Base-by-base conservation (phyloP, 2,797 vertebrate genomes). In the Helarctos malayanus region DNA sequence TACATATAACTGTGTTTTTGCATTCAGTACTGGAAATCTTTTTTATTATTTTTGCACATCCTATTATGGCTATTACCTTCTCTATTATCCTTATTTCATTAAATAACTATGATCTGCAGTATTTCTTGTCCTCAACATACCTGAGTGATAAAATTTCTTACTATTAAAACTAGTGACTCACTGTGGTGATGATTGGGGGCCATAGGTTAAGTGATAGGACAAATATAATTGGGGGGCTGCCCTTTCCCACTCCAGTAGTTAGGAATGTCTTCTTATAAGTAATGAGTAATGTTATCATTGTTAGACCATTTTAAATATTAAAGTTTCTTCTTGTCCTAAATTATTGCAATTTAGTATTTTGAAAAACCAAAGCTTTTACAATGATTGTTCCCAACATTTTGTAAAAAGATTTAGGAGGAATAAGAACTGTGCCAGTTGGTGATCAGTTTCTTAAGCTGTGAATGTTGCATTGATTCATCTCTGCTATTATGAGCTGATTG, bases 341-440 rank as follows among this genome's bases (percentile, higher is more conserved):
- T 68, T 79, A 78, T 21, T 93, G 11, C 8, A 93, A 93, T 68
- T 25, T 2, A 85, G 41, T 65, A 35, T 79, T 89, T 88, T 71
- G 61, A 91, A 86, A 97, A 89, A 79, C 41, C 14, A 49, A 54
- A 14, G 11, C 78, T 86, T 91, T 59, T 56, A 54, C 16, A 69
- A 35, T 80, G 54, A 5, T 29, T 78, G 84, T 92, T 54, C 8
- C 18, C 21, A 93, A 61, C 10, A 38, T 79, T 86, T 69, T 82
- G 78, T 71, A 82, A 85, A 45, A 83, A 47, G 38, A 78, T 79
- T 68, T 29, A 38, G 3, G 13, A 63, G 38, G 85, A 80, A 71
- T 57, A 69, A 94, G 14, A 89, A 57, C 11, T 68, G 63, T 10
- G 63, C 32, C 23, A 89, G 6, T 35, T 29, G 3, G 56, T 65